A percentile compares a stretch with the other conserved stretches of the same genome.
Evolutionary conservation across 2,888 invertebrate genomes (phyloP).

Genomic region (Clivina fossor): DNA sequence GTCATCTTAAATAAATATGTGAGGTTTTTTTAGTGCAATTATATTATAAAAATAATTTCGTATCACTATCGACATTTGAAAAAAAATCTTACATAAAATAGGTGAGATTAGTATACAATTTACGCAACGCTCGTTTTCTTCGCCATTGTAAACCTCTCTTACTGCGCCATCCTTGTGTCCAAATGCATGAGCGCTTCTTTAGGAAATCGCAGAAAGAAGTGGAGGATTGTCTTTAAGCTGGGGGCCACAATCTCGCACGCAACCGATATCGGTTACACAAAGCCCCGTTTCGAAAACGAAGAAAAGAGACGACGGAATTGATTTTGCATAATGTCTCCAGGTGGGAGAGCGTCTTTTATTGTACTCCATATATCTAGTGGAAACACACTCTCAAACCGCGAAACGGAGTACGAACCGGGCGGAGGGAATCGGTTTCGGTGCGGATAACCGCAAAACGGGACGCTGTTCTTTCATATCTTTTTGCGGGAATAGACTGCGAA

Average conservation of each 20-base stretch:
- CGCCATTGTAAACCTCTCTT: slow-evolving; percentile 9
- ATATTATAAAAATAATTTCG: no score
- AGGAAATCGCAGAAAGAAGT: slow-evolving; percentile 33
- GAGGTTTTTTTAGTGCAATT: no score
- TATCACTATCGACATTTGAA: no score
- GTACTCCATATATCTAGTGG: slow-evolving; percentile 54
- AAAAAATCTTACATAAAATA: no score
- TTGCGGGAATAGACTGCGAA: slow-evolving; percentile 52
- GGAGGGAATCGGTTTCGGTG: no score
- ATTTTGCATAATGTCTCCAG: slow-evolving; percentile 58
- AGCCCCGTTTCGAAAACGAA: slow-evolving; percentile 34
- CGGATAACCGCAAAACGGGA: slow-evolving; percentile 39
- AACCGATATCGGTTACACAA: slow-evolving; percentile 32
- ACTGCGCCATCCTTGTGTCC: not conserved
- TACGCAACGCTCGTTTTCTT: slow-evolving; percentile 17
- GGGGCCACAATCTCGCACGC: slow-evolving; percentile 29
- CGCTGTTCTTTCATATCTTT: slow-evolving; percentile 44
- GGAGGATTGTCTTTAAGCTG: slow-evolving; percentile 27
- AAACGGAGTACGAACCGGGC: no score
- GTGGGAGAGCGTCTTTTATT: slow-evolving; percentile 55
- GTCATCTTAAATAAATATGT: no score
- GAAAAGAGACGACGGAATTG: slow-evolving; percentile 53
- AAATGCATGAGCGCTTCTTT: slow-evolving; percentile 11
- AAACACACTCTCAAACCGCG: no score
- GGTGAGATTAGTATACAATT: slow-evolving; percentile 31